These are phyloP conservation scores for Charaxes varanes DNA, from an alignment of 1,140 invertebrate genomes.

Conservation along the genomic window DNA sequence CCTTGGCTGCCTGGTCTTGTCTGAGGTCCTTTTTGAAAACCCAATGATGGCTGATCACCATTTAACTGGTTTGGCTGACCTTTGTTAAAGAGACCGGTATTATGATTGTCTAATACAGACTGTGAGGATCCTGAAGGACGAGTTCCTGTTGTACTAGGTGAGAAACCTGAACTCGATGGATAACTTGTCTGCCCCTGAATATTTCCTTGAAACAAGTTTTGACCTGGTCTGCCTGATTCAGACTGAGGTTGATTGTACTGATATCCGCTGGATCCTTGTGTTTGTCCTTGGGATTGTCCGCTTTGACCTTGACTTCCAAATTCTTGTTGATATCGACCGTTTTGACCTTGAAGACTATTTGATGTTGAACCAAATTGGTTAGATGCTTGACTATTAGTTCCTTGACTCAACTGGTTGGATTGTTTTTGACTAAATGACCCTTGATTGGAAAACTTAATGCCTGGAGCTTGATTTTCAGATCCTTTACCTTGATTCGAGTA, in stretches of 20 bases:
- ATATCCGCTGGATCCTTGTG: constrained; percentile 24
- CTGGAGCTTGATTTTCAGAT: too few relatives aligned
- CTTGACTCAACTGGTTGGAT: constrained; percentile 7
- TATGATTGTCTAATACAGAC: too few relatives aligned
- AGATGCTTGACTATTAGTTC: not conserved
- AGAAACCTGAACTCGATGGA: not conserved
- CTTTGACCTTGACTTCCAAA: not conserved
- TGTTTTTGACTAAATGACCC: constrained; percentile 1
- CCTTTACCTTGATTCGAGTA: too few relatives aligned
- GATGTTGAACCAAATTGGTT: constrained; percentile 4
- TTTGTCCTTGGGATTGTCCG: constrained; percentile 6
- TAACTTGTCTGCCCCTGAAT: constrained; percentile 1
- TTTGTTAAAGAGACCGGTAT: constrained; percentile 1
- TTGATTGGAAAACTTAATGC: too few relatives aligned
- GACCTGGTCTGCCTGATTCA: constrained; percentile 3
- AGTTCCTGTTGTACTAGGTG: not conserved
- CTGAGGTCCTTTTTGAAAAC: not conserved
- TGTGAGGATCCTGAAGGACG: not conserved
- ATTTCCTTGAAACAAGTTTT: constrained; percentile 7
- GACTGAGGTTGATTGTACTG: constrained; percentile 31
- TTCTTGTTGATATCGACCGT: not conserved
- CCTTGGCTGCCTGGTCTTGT: not conserved
- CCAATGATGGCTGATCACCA: constrained; percentile 1
- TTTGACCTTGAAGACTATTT: constrained; percentile 4
- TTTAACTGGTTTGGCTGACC: constrained; percentile 8